phyloP scores from a whole-genome alignment of 2,888 invertebrate genomes.

The Parnassius orleans region DNA sequence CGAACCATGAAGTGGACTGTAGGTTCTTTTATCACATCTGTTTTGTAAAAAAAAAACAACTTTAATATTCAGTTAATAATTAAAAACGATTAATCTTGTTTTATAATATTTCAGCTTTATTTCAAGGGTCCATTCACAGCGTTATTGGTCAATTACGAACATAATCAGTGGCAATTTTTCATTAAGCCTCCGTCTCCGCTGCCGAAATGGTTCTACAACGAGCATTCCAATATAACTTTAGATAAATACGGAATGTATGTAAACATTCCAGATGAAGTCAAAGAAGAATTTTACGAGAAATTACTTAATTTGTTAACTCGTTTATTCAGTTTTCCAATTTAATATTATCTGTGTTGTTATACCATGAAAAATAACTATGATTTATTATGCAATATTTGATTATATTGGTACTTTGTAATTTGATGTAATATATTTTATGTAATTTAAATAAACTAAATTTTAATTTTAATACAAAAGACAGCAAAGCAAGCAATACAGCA shows the following conservation, averaged over 20 bases:
- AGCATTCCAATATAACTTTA: conserved; percentile 32
- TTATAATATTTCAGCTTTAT: conserved; percentile 42
- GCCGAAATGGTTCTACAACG: conserved; percentile 52
- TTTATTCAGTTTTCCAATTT: conserved; percentile 39
- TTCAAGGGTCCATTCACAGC: conserved; percentile 47
- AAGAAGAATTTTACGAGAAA: conserved; percentile 40
- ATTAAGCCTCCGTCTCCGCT: conserved; percentile 41
- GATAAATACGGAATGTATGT: conserved; percentile 33
- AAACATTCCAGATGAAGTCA: conserved; percentile 41
- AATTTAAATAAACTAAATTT: no score
- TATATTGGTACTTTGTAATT: no score
- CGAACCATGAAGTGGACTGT: no score
- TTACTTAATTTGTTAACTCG: conserved; percentile 34
- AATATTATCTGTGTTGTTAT: conserved; percentile 6
- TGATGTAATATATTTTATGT: no score
- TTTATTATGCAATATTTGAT: no score
- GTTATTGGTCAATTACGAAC: conserved; percentile 39
- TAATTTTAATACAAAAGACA: no score
- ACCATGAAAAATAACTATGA: no score
- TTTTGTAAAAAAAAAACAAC: no score
- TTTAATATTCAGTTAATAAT: no score
- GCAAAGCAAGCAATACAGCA: no score
- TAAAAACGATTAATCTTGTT: neutral
- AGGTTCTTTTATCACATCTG: no score
- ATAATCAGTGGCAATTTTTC: conserved; percentile 46